Percentiles rank a stretch among this genome's conserved stretches.
Evolutionary conservation across 2,888 invertebrate species (phyloP).

Genomic region (Mallateleia sp.): DNA sequence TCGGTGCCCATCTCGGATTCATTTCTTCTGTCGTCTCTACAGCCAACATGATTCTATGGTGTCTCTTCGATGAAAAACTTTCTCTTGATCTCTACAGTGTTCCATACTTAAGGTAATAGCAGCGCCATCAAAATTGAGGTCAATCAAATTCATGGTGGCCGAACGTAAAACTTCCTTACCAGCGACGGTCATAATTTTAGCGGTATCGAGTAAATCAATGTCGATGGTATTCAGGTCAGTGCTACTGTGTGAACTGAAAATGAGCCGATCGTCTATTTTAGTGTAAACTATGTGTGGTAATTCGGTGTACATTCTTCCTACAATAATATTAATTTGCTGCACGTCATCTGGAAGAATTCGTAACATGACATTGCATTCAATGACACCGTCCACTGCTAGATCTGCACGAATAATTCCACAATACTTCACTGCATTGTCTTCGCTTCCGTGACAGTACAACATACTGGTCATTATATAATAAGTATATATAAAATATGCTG

Average conservation of each 20-base stretch:
- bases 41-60: conserved; percentile 45
- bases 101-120: too few species aligned
- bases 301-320: too few species aligned
- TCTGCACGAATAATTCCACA: conserved; percentile 43
- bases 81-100: not conserved
- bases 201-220: too few species aligned
- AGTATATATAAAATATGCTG: conserved; percentile 32
- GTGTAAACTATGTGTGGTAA: too few species aligned
- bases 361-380: conserved; percentile 53
- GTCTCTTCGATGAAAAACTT: too few species aligned
- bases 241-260: too few species aligned
- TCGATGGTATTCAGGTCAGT: too few species aligned
- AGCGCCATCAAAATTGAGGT: not conserved
- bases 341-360: conserved; percentile 40
- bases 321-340: not conserved
- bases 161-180: not conserved
- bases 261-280: too few species aligned
- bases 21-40: too few species aligned
- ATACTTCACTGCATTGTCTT: conserved; percentile 33
- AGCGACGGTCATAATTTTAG: not conserved
- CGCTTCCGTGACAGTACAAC: conserved; percentile 49
- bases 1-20: too few species aligned
- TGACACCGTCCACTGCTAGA: conserved; percentile 69
- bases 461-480: conserved; percentile 36
- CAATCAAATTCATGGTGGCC: conserved; percentile 14